phyloP scores from a whole-genome alignment of 1,140 invertebrate species.

The Steinernema khuongi region DNA sequence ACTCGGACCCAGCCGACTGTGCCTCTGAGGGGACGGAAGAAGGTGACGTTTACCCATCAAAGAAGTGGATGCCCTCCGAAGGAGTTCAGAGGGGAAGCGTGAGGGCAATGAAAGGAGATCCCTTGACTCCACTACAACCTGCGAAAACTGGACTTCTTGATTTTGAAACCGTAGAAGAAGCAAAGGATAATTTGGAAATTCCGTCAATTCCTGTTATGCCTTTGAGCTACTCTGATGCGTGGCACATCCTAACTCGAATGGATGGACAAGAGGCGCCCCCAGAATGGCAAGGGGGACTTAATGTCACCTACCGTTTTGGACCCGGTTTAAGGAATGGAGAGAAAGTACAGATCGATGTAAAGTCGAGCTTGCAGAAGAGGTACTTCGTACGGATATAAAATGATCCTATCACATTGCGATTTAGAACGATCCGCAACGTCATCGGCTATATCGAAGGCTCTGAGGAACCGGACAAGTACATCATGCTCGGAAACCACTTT shows the following conservation, averaged over 20 bases:
- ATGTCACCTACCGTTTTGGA: slow-evolving; percentile 53
- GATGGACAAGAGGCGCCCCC: slow-evolving; percentile 36
- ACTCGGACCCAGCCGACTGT: slow-evolving; percentile 54
- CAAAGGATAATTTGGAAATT: slow-evolving; percentile 22
- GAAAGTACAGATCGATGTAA: slow-evolving; percentile 42
- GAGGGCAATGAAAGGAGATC: slow-evolving; percentile 45
- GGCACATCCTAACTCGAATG: slow-evolving; percentile 41
- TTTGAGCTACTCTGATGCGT: slow-evolving; percentile 49
- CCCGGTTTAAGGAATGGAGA: slow-evolving; percentile 34
- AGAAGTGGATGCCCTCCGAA: slow-evolving; percentile 47
- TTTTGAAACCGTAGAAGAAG: slow-evolving; percentile 46
- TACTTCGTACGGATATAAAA: not conserved
- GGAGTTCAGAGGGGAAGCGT: slow-evolving; percentile 27
- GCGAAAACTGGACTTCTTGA: slow-evolving; percentile 43
- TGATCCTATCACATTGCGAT: slow-evolving; percentile 8
- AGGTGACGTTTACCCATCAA: slow-evolving; percentile 46
- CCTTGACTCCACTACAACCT: slow-evolving; percentile 51
- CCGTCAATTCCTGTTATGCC: slow-evolving; percentile 53
- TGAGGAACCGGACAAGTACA: slow-evolving; percentile 62
- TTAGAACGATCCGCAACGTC: slow-evolving; percentile 53
- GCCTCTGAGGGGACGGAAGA: slow-evolving; percentile 40
- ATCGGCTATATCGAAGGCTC: slow-evolving; percentile 55
- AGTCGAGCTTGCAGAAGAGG: slow-evolving; percentile 40
- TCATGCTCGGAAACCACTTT: slow-evolving; percentile 66
- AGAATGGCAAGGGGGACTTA: slow-evolving; percentile 55